Evolutionary conservation across 2,888 invertebrate genomes (phyloP), one percentile per base, ranked within the genome.

Genomic region (Platynereis dumerilii): DNA sequence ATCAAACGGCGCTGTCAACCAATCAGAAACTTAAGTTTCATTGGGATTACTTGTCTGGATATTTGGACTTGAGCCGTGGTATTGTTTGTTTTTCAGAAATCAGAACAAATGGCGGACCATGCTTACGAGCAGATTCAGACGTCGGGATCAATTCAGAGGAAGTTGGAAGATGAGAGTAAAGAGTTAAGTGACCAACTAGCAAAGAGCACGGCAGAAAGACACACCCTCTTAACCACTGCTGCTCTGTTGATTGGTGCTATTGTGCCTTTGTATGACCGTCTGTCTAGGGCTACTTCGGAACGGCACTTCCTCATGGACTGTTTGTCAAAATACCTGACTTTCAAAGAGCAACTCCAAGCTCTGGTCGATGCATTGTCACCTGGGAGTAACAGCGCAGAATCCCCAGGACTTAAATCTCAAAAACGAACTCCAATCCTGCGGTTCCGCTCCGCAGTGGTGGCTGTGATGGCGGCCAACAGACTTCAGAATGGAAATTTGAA

Each of bases 41-140:
- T n/a, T n/a, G n/a, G n/a, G n/a, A n/a, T n/a, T n/a, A n/a, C n/a
- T n/a, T n/a, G n/a, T n/a, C n/a, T n/a, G n/a, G n/a, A n/a, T n/a
- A n/a, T n/a, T n/a, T n/a, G n/a, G n/a, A n/a, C n/a, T n/a, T n/a
- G n/a, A n/a, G n/a, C n/a, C n/a, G 24, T 17, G 20, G 52, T 28
- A 45, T 22, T 20, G 56, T 55, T 42, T 24, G 58, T 28, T 52
- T 66, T 71, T 15, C 71, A 82, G 82, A 80, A 79, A 69, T 80
- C 78, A 55, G 80, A 81, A 64, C 74, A 75, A 22, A 71, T 80
- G 63, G 80, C 81, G 20, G 82, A 82, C 62, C 79, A 83, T 62
- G 80, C 80, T 0, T 80, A 80, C 80, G 80, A 81, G 71, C 80
- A 80, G 69, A 75, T 81, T 22, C 69, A 78, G 20, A 72, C 73